Conservation (phyloP, 2,113 vertebrate species). For the Hippocampus comes region DNA sequence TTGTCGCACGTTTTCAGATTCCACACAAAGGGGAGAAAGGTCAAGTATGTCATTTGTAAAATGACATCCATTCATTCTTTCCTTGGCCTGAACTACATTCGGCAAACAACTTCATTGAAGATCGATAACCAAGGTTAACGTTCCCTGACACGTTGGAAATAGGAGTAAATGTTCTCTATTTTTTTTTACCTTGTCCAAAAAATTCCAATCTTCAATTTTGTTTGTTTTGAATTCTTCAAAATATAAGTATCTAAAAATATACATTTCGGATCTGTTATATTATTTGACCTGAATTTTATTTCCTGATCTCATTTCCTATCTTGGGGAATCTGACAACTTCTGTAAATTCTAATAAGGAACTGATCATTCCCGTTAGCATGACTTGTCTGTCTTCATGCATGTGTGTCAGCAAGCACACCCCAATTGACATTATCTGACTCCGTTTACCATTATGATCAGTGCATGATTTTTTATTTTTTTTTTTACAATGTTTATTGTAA, state of each 20-base stretch:
- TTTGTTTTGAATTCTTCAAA: no score
- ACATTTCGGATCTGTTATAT: no score
- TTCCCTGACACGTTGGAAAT: no score
- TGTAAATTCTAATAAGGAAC: conserved; percentile 23
- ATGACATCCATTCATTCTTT: neutral
- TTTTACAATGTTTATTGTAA: neutral
- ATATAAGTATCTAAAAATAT: no score
- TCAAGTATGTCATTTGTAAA: neutral
- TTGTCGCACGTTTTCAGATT: neutral
- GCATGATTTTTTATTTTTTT: neutral
- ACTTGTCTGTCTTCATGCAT: no score
- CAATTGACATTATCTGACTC: neutral
- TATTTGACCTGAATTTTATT: neutral
- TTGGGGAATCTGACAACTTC: conserved; percentile 28
- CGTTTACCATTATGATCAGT: no score
- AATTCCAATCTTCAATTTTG: neutral
- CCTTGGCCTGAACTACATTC: neutral
- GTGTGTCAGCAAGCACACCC: no score
- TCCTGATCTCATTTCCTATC: neutral
- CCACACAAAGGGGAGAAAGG: neutral
- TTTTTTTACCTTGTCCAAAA: neutral
- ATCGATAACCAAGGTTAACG: no score
- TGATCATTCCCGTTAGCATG: neutral
- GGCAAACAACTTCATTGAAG: neutral
- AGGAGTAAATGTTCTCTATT: no score